phyloP scores from a whole-genome alignment of 2,888 invertebrate species.

The Drosophila neotestacea region DNA sequence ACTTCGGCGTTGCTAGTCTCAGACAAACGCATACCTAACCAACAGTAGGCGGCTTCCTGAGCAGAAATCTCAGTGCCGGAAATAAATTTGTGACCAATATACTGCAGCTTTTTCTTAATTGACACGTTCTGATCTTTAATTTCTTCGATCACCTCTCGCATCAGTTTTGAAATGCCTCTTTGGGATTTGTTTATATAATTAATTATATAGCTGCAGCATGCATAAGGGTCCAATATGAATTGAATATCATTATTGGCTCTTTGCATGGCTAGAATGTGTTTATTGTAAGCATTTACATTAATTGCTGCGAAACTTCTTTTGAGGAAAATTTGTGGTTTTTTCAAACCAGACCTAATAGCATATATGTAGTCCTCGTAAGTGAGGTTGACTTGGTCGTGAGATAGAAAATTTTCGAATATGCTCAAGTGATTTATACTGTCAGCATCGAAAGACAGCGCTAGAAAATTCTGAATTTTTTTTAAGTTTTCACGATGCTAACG shows the following conservation, averaged over 20 bases:
- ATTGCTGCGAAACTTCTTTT: conserved; percentile 11
- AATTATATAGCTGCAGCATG: conserved; percentile 17
- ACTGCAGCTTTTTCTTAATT: conserved; percentile 7
- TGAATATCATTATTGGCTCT: conserved; percentile 22
- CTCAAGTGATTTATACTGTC: neutral
- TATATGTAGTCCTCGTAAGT: conserved; percentile 51
- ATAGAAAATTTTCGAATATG: neutral
- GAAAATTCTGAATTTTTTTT: neutral
- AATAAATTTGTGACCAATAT: conserved; percentile 15
- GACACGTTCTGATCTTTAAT: neutral
- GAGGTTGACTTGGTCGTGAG: conserved; percentile 1
- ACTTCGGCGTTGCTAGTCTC: conserved; percentile 15
- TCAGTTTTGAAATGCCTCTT: conserved; percentile 18
- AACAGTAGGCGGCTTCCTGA: conserved; percentile 15
- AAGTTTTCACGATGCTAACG: neutral
- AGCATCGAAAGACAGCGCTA: neutral
- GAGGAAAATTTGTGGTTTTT: conserved; percentile 22
- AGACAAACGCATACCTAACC: conserved; percentile 11
- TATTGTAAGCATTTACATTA: conserved; percentile 13
- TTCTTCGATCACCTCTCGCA: conserved; percentile 12
- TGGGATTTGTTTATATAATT: conserved; percentile 23
- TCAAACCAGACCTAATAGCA: conserved; percentile 25
- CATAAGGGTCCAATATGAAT: conserved; percentile 18
- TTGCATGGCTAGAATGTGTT: conserved; percentile 13
- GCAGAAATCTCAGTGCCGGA: neutral